phyloP scores from a whole-genome alignment of 2,113 vertebrate species.

The Pampusana beccarii region DNA sequence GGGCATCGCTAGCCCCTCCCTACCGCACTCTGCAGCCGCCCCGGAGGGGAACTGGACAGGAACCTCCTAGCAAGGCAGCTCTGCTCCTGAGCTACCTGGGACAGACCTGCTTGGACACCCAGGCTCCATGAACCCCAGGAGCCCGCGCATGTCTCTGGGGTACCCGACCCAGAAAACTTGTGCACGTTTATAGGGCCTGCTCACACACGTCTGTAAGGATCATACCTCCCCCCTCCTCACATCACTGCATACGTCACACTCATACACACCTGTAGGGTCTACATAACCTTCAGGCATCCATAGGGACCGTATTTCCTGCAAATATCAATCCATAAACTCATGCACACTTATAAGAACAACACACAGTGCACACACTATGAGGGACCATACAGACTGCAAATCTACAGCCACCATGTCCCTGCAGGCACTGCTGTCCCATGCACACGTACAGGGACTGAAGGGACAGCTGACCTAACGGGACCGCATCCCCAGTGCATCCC shows the following conservation, averaged over 20 bases:
- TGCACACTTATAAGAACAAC: accelerated
- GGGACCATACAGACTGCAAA: too few relatives aligned
- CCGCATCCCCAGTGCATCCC: background rate
- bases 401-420: accelerated
- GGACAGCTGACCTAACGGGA: background rate
- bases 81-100: background rate
- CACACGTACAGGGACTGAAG: background rate
- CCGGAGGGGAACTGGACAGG: background rate
- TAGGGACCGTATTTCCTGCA: background rate
- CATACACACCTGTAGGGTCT: background rate
- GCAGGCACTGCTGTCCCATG: background rate
- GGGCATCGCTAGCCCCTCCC: background rate
- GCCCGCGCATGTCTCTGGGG: accelerated
- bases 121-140: accelerated
- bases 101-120: background rate
- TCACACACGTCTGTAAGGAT: background rate
- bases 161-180: background rate
- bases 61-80: background rate
- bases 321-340: accelerated
- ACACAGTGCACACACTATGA: accelerated
- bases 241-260: accelerated
- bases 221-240: accelerated
- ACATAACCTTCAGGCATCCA: background rate
- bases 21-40: background rate
- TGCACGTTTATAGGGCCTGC: background rate